These are phyloP conservation scores for Heliothis peltigera DNA, from an alignment of 2,888 invertebrate species.

Conservation along the genomic window DNA sequence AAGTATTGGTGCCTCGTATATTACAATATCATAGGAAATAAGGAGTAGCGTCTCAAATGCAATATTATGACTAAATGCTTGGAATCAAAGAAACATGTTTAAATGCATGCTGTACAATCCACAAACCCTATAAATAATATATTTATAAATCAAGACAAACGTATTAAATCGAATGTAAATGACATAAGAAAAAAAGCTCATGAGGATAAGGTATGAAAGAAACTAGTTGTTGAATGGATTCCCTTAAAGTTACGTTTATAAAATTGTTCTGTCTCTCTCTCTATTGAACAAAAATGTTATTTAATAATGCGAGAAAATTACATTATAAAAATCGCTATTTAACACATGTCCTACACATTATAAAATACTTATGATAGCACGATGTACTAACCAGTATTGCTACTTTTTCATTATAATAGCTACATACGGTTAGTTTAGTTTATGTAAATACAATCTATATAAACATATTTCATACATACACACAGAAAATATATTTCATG, in stretches of 20 bases:
- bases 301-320: constrained; percentile 7
- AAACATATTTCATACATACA: constrained; percentile 46
- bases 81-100: constrained; percentile 46
- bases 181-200: neutral
- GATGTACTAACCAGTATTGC: constrained; percentile 33
- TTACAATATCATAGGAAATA: constrained; percentile 62
- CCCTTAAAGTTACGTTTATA: neutral
- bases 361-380: constrained; percentile 44
- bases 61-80: constrained; percentile 46
- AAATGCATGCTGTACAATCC: constrained; percentile 55
- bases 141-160: constrained; percentile 23
- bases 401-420: constrained; percentile 42
- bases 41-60: constrained; percentile 56
- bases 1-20: constrained; percentile 80
- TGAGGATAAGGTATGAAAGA: neutral
- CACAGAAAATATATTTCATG: constrained; percentile 54
- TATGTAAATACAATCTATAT: constrained; percentile 42
- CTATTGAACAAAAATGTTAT: constrained; percentile 6
- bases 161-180: constrained; percentile 37
- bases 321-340: constrained; percentile 20
- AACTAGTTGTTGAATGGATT: neutral
- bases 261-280: neutral
- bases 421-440: constrained; percentile 15
- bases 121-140: constrained; percentile 20
- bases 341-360: constrained; percentile 35